phyloP scores from a whole-genome alignment of 2,797 vertebrate species.

The Melanotaenia nigrans region DNA sequence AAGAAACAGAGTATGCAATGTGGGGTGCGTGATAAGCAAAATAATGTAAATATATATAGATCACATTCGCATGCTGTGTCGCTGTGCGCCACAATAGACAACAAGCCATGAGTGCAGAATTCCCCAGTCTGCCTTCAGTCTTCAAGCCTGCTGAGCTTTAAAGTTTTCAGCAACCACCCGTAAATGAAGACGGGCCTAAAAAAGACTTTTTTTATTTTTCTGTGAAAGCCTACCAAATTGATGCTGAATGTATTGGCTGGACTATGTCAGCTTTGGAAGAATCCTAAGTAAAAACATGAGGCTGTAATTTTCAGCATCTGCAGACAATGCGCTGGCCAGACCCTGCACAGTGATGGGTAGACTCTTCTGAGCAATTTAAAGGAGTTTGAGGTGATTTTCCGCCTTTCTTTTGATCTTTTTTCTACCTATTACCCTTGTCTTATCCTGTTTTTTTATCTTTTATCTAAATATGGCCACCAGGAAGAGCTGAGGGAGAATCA shows the following conservation, averaged over 20 bases:
- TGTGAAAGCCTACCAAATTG: slow-evolving; percentile 23
- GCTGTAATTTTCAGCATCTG: slow-evolving; percentile 46
- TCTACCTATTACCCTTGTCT: slow-evolving; percentile 38
- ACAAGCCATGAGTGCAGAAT: slow-evolving; percentile 46
- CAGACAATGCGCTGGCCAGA: slow-evolving; percentile 39
- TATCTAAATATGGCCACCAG: slow-evolving; percentile 54
- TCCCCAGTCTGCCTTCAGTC: slow-evolving; percentile 16
- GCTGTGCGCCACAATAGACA: slow-evolving; percentile 26
- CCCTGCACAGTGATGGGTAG: slow-evolving; percentile 23
- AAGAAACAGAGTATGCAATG: slow-evolving; percentile 30
- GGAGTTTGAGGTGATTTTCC: slow-evolving; percentile 48
- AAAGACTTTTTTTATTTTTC: slow-evolving; percentile 3
- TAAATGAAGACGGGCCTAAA: slow-evolving; percentile 21
- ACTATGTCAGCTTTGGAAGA: slow-evolving; percentile 25
- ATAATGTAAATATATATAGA: slow-evolving; percentile 68
- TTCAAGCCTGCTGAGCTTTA: slow-evolving; percentile 36
- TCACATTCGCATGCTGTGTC: slow-evolving; percentile 50
- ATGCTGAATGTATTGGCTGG: slow-evolving; percentile 32
- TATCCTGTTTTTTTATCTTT: slow-evolving; percentile 43
- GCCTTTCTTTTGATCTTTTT: slow-evolving; percentile 47
- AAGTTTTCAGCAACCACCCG: slow-evolving; percentile 38
- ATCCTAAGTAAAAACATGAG: slow-evolving; percentile 6
- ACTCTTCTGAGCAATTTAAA: slow-evolving; percentile 43
- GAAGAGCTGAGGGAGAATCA: slow-evolving; percentile 58
- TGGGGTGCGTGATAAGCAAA: slow-evolving; percentile 58